Evolutionary conservation across 2,797 vertebrate genomes (phyloP), one percentile per base, ranked within the genome.

Genomic region (Acrossocheilus fasciatus): DNA sequence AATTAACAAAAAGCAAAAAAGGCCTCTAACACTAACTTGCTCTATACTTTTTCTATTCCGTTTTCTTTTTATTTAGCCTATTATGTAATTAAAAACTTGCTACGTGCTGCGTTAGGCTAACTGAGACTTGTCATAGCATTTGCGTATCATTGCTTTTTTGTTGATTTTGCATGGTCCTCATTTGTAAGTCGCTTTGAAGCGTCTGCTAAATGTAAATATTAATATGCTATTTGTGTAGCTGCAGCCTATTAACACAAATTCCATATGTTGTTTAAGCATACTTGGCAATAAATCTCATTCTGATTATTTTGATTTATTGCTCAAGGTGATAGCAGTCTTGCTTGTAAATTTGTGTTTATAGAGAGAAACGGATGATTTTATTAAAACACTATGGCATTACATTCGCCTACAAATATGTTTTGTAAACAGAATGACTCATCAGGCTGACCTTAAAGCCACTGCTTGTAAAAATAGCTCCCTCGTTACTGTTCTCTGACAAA

Each of bases 391-490:
- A 41, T 5, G 5, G 26, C 10, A 68, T 85, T 18, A 52, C 5
- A 68, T 23, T 68, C 18, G 66, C 34, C 34, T 73, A 26, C 52
- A 85, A 73, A 57, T 39, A 17, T 57, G 50, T 79, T 26, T 72
- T 39, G 23, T 52, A 45, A 74, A 72, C 20, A 36, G 36, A 62
- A 30, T 86, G 77, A 81, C 57, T 81, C 52, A 86, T 26, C 52
- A 9, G 12, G 6, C 30, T 1, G 50, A 36, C 41, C 41, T 62
- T 81, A 18, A 52, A 64, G 78, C 20, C 17, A 52, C 10, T 10
- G 20, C 84, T 86, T 45, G 69, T 86, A 74, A 81, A 86, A 74
- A 81, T 50, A 62, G 43, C 78, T 81, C 4, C 17, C 3, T 73
- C 9, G 8, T 74, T 86, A 30, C 54, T 66, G 41, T 54, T 86